Base-by-base conservation (phyloP, 2,113 vertebrate species). In the Colius striatus region DNA sequence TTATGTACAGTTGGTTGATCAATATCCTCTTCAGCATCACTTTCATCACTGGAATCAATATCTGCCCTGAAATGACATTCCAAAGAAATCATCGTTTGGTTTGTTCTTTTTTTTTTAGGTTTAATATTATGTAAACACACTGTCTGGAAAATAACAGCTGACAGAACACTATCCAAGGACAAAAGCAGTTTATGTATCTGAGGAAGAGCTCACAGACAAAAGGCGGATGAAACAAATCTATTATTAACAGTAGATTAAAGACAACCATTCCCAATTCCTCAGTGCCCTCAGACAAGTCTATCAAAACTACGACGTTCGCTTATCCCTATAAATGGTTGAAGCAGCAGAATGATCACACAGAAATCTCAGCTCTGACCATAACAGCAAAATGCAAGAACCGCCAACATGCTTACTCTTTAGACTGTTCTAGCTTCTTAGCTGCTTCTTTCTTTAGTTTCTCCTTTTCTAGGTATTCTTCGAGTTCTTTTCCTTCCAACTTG, bases 381-480 rank as follows among this genome's bases (percentile, higher is more conserved):
- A 71, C 6, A 85, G 38, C 34, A 73, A 34, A 80, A 70, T 20
- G 5, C 36, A 67, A 41, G 11, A 75, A 63, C 12, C 84, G 29
- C 11, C 57, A 60, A 77, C 1, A 76, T 27, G 98, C 99, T 98
- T 95, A 99, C 99, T 99, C 99, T 98, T 99, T 99, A n/a, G 98
- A 99, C 92, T 99, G 99, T 95, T 99, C 99, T 27, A 99, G 98
- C 92, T 99, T 99, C 96, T 99, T 99, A 22, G 99, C 99, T 32
- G 98, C 99, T 97, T 99, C 99, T 95, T 99, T 99, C 97, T 99
- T 99, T 36, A 99, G 93, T 90, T 98, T 99, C 63, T 99, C 99
- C 90, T 99, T 99, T 92, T 99, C 99, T 41, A 99, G 76, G 87
- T 98, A 99, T 57, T 99, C 99, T 62, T 99, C 99, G 87, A 99